Conservation (phyloP, 2,797 vertebrate genomes). For the Centroberyx gerrardi region DNA sequence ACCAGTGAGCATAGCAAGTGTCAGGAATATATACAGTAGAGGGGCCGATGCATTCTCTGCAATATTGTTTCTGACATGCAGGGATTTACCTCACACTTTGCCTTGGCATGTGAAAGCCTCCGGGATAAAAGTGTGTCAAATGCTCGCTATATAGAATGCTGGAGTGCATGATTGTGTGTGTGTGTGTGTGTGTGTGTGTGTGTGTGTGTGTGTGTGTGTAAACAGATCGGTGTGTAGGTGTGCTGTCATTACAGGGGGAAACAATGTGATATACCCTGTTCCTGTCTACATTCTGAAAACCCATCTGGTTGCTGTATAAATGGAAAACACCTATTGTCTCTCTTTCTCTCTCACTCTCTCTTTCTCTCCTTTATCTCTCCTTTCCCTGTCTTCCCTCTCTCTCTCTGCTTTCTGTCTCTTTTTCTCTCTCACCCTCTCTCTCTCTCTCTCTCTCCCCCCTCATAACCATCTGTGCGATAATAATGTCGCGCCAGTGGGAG, state of each 20-base stretch:
- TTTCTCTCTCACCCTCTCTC: slow-evolving; percentile 26
- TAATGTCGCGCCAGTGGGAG: slow-evolving; percentile 70
- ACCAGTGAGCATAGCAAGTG: slow-evolving; percentile 14
- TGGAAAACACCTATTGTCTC: slow-evolving; percentile 26
- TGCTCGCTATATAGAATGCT: slow-evolving; percentile 16
- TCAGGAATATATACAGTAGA: slow-evolving; percentile 7
- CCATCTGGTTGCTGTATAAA: slow-evolving; percentile 28
- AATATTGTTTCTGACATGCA: slow-evolving; percentile 51
- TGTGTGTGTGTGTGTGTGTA: neutral
- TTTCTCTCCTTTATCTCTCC: neutral
- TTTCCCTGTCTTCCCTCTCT: slow-evolving; percentile 11
- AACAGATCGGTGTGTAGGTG: neutral
- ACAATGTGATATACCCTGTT: neutral
- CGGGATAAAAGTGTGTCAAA: slow-evolving; percentile 33
- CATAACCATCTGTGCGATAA: slow-evolving; percentile 69
- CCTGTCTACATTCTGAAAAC: slow-evolving; percentile 11
- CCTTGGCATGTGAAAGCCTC: slow-evolving; percentile 39
- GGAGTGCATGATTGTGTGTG: slow-evolving; percentile 12
- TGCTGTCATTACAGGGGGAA: neutral
- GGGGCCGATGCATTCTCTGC: slow-evolving; percentile 37
- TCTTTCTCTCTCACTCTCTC: neutral
- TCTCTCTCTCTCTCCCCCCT: slow-evolving; percentile 48
- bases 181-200: slow-evolving; percentile 18
- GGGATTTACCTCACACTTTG: slow-evolving; percentile 32
- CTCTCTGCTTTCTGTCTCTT: slow-evolving; percentile 1